Base-by-base conservation (phyloP, 2,888 invertebrate genomes). In the Trichopoda pennipes region DNA sequence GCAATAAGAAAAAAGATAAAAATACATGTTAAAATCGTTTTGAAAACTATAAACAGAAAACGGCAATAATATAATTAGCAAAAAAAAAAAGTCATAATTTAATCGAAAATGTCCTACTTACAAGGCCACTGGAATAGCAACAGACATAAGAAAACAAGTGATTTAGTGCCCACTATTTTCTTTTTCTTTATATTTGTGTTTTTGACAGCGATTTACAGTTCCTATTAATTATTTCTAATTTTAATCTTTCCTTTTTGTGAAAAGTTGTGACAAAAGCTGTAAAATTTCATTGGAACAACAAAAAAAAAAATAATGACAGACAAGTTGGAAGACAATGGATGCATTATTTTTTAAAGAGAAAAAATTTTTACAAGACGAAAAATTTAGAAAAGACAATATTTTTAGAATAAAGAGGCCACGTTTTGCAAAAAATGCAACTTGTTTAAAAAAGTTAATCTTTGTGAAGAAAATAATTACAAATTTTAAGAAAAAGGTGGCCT, bases 51-150 rank as follows among this genome's bases (percentile, higher is more conserved):
- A 6, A 28, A 35, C 23, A 38, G 23, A 72, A 55, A 3, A 55
- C 28, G 7, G 6, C 32, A 51, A 47, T 28, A 72, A 47, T 28
- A 72, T 53, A 72, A 60, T 35, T 38, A 53, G 73, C 12, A 44
- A 53, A 58, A 79, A 53, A 58, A 79, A 68, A 58, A 66, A 61
- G 51, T 55, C 47, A 23, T 73, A 60, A 73, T 61, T 73, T 73
- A 79, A 79, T 73, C 60, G 66, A 66, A 79, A 72, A 23, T 66
- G 72, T 53, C 17, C 42, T 32, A 58, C 58, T 53, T 53, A 60
- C 66, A 66, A 73, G 61, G 53, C 58, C 60, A 56, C 23, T 47
- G 19, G 3, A 14, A 61, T 9, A 32, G 8, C 19, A 58, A 51
- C 14, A 53, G 19, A 23, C 7, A 49, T 8, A 32, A 64, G 12